These are phyloP conservation scores for Syngnathus typhle DNA, from an alignment of 2,113 vertebrate species.

Conservation along the genomic window DNA sequence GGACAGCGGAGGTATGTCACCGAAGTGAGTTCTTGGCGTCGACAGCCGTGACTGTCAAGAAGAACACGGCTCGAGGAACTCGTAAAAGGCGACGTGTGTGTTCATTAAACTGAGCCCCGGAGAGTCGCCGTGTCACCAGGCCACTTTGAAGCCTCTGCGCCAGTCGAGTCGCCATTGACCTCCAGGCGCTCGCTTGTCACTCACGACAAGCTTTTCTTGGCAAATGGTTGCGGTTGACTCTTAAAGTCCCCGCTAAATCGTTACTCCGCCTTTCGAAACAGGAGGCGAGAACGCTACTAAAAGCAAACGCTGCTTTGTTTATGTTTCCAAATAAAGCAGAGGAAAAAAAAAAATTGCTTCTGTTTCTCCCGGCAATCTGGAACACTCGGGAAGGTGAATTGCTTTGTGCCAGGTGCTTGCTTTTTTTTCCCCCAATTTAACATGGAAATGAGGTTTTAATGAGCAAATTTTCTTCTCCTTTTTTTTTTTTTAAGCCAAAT, in stretches of 20 bases:
- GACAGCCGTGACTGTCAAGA: constrained; percentile 31
- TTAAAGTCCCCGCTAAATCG: constrained; percentile 23
- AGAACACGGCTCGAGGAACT: constrained; percentile 40
- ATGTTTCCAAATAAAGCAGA: constrained; percentile 1
- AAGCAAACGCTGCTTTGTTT: constrained; percentile 1
- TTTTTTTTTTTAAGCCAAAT: constrained; percentile 4
- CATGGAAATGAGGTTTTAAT: constrained; percentile 2
- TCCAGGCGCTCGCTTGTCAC: constrained; percentile 46
- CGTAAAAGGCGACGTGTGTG: constrained; percentile 50
- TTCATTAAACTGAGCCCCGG: constrained; percentile 48
- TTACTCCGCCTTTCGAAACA: constrained; percentile 10
- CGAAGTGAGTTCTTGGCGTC: constrained; percentile 9
- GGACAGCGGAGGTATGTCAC: constrained; percentile 45
- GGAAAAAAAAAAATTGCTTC: constrained; percentile 1
- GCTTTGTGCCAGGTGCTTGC: constrained; percentile 4
- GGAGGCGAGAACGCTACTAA: background rate
- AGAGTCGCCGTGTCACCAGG: constrained; percentile 37
- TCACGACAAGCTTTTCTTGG: constrained; percentile 30
- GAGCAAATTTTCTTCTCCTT: background rate
- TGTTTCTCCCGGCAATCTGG: background rate
- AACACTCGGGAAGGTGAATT: background rate
- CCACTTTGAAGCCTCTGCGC: constrained; percentile 35
- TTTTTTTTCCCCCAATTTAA: background rate
- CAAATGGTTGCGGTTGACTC: constrained; percentile 39
- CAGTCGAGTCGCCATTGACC: constrained; percentile 37